Conservation (phyloP, 2,113 vertebrate species). For the Lagopus muta region DNA sequence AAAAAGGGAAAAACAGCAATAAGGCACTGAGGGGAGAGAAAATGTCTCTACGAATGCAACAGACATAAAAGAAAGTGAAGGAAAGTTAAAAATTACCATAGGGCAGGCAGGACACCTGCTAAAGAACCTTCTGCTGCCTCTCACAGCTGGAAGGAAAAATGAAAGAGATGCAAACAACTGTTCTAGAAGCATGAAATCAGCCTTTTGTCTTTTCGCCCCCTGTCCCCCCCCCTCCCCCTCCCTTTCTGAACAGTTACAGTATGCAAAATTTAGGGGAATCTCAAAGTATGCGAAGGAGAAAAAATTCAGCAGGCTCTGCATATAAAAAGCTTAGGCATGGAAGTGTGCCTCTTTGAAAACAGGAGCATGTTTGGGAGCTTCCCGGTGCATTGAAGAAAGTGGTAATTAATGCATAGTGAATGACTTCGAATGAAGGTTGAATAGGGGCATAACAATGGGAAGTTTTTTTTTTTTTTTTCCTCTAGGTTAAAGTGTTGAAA, state of each 20-base stretch:
- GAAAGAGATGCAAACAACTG: slow-evolving; percentile 85
- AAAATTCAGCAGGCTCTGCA: slow-evolving; percentile 80
- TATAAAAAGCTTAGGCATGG: slow-evolving; percentile 84
- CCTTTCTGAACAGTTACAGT: slow-evolving; percentile 82
- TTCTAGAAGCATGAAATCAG: slow-evolving; percentile 80
- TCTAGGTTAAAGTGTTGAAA: slow-evolving; percentile 79
- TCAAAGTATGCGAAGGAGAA: slow-evolving; percentile 75
- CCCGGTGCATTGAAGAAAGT: slow-evolving; percentile 77
- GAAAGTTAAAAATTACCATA: slow-evolving; percentile 85
- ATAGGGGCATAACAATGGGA: slow-evolving; percentile 81
- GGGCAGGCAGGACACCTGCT: slow-evolving; percentile 83
- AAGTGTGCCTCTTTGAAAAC: slow-evolving; percentile 85
- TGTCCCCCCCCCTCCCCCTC: background rate
- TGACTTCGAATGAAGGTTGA: slow-evolving; percentile 85
- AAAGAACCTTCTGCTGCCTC: slow-evolving; percentile 79
- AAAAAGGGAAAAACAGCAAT: slow-evolving; percentile 2
- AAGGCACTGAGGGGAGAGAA: slow-evolving; percentile 45
- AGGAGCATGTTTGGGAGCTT: slow-evolving; percentile 79
- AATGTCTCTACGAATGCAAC: slow-evolving; percentile 66
- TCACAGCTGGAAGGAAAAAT: slow-evolving; percentile 85
- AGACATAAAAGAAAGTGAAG: slow-evolving; percentile 81
- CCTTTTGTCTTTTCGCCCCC: slow-evolving; percentile 78
- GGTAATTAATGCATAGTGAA: slow-evolving; percentile 88
- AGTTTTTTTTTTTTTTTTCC: slow-evolving; percentile 64
- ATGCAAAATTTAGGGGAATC: slow-evolving; percentile 82